Evolutionary conservation across 92 coral and sea anemone species (phyloP), one percentile per base, ranked within the genome.

Genomic region (Chrysogorgia sp.): DNA sequence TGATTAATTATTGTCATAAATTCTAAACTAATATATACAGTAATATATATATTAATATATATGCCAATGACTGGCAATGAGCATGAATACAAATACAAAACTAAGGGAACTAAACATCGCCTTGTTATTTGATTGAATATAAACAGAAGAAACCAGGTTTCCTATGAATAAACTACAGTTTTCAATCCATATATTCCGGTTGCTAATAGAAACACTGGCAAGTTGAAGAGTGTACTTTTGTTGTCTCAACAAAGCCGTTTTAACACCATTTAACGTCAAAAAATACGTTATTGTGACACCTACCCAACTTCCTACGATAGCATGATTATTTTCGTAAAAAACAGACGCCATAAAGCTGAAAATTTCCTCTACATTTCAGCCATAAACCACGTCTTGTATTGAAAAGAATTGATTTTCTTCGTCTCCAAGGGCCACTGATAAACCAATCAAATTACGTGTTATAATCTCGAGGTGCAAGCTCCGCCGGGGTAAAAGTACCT

Each of bases 291-390:
- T 26, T 34, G 43, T 29, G 48, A 1, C 58, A 20, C 85, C 63
- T 71, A 87, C 90, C 90, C 90, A 87, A 34, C 90, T 87, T 20
- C 90, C 90, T 3, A 87, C 79, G 30, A 87, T 48, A 45, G 58
- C 67, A 37, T 26, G 33, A 35, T 78, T 87, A 40, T 76, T 47
- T 56, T 79, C 87, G 40, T 63, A 71, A 45, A 70, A 58, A 55
- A 66, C 68, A 37, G 85, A 53, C 25, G 66, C 76, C 79, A 72
- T 72, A 10, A 45, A 34, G 40, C 12, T 41, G 30, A 67, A 43
- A 40, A 0, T 67, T 45, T 1, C 31, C 56, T 41, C 57, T 40
- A 67, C 47, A 67, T 64, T 47, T 41, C 40, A 28, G 28, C 55
- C 48, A 67, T 40, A 67, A n/a, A 21, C 33, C 33, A 9, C 56